Percentiles rank a stretch among this genome's conserved stretches.
Evolutionary conservation across 2,797 vertebrate species (phyloP).

Genomic region (Anguilla megastoma): DNA sequence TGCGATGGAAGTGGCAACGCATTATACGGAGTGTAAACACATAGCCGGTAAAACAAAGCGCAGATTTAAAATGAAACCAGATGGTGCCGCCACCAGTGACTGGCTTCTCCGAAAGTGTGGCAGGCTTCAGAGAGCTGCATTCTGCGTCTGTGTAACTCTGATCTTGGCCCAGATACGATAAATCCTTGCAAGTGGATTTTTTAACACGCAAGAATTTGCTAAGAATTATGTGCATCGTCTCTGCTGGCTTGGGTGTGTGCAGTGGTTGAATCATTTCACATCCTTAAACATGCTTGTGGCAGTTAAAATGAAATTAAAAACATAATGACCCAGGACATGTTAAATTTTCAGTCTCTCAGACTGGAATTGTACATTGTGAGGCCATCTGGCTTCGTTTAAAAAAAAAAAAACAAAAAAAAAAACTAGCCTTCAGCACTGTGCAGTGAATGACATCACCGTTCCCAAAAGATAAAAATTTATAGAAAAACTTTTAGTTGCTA

Average conservation of each 20-base stretch:
- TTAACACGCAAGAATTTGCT: neutral
- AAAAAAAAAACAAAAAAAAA: conserved; percentile 15
- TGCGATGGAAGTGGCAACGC: neutral
- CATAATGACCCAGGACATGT: neutral
- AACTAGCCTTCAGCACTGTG: conserved; percentile 36
- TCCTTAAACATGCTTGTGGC: neutral
- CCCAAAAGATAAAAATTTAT: conserved; percentile 44
- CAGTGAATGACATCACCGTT: conserved; percentile 53
- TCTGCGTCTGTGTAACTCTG: neutral
- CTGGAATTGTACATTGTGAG: conserved; percentile 8
- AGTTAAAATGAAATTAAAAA: neutral
- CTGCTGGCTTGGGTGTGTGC: neutral
- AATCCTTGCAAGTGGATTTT: neutral
- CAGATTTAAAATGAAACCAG: neutral
- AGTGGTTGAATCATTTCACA: neutral
- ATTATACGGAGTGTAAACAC: neutral
- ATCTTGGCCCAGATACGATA: neutral
- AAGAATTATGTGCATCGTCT: neutral
- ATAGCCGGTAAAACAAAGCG: neutral
- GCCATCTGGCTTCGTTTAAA: conserved; percentile 34
- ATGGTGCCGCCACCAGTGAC: neutral
- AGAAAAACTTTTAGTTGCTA: conserved; percentile 33
- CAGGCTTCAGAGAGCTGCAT: neutral
- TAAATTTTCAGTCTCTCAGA: conserved; percentile 12
- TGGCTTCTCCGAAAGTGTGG: neutral